Base-by-base conservation (phyloP, 1,140 invertebrate species). In the Tetragonula clypearis region DNA sequence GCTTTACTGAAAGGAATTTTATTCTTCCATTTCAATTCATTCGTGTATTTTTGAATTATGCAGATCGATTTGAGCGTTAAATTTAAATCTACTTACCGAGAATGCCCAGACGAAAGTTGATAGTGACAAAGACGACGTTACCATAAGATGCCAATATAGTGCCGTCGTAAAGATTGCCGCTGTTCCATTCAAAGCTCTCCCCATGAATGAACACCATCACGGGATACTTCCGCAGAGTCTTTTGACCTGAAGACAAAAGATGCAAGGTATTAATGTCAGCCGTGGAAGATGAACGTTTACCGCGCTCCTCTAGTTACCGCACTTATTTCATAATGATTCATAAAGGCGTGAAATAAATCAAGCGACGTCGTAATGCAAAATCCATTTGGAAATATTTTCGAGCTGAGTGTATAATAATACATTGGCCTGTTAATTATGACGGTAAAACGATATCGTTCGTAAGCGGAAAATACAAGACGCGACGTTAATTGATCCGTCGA, bases 81-180 rank as follows among this genome's bases (percentile, higher is more conserved):
- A 23, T 35, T 35, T 19, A 8, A 30, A 73, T 41, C 14, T 41
- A 72, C 95, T 96, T 93, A 99, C 98, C 98, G 87, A 99, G 95
- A 88, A 99, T 97, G 17, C 98, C 98, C 1, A 99, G 95, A 53
- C 99, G 96, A 93, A 98, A 99, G 95, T 99, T 99, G 55, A 99
- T 94, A 23, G 98, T 99, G 62, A 99, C 97, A 53, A 99, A 98
- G 92, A 99, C 97, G 53, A 99, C 96, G 90, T 98, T 97, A 60
- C 98, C 98, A 90, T 98, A 99, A 72, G 97, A 97, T 71, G 98
- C 96, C 77, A 99, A 93, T 21, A 99, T 96, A 68, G 97, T 97
- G 5, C 98, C 98, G 92, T 99, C 98, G 92, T 98, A 99, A 0
- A 98, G 96, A 94, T 99, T 99, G 81, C 98, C 98, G 21, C 98